Evolutionary conservation across 2,113 vertebrate genomes (phyloP).

Genomic region (Brachyhypopomus gauderio): DNA sequence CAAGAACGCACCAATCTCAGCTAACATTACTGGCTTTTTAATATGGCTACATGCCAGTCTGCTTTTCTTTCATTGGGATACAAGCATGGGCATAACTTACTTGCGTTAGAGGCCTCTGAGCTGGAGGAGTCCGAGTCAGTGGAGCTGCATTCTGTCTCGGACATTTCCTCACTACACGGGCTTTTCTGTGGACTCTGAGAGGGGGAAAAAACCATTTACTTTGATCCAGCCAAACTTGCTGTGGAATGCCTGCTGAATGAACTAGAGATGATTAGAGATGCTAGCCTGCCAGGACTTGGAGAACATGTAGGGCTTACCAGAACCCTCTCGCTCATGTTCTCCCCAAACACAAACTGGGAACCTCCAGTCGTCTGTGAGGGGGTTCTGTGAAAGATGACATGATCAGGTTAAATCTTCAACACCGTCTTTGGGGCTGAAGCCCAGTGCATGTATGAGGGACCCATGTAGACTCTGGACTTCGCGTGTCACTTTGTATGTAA

Average conservation of each 20-base stretch:
- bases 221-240: background rate
- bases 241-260: background rate
- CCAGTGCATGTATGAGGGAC: background rate
- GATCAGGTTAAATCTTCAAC: background rate
- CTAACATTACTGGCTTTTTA: background rate
- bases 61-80: background rate
- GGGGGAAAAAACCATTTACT: background rate
- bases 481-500: too few species aligned
- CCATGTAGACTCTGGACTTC: too few species aligned
- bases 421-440: background rate
- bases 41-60: background rate
- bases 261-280: background rate
- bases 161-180: conserved; percentile 41
- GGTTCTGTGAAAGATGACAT: conserved; percentile 34
- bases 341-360: conserved; percentile 81
- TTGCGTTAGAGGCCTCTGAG: conserved; percentile 29
- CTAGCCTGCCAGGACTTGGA: background rate
- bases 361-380: conserved; percentile 36
- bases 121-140: conserved; percentile 49
- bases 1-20: background rate
- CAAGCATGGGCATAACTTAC: conserved; percentile 35
- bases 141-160: conserved; percentile 48
- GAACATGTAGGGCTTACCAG: conserved; percentile 69
- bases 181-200: conserved; percentile 52
- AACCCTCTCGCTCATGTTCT: conserved; percentile 85